These are phyloP conservation scores for Acropora tenuis DNA, from an alignment of 64 coral and sea anemone genomes.

Conservation along the genomic window DNA sequence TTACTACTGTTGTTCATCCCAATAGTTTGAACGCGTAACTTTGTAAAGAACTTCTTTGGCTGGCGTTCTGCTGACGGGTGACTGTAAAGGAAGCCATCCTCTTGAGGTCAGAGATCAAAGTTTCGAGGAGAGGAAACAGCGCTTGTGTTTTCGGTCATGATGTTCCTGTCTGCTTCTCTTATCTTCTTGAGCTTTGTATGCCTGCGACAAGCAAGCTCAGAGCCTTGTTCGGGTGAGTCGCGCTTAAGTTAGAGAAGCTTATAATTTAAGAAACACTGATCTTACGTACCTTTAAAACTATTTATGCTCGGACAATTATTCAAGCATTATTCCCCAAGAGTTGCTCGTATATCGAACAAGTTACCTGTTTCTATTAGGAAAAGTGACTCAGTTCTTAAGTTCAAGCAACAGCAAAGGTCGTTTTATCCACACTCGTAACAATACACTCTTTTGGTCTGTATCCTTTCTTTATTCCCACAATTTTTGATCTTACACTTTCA, in stretches of 20 bases:
- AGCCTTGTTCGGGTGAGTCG: slow-evolving; percentile 13
- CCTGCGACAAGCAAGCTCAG: neutral
- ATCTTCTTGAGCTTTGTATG: neutral
- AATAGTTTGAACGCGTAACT: slow-evolving; percentile 5
- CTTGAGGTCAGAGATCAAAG: neutral
- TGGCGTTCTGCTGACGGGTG: neutral
- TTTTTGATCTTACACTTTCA: too few species aligned
- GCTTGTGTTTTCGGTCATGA: neutral
- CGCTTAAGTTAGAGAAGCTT: neutral
- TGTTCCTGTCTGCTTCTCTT: neutral
- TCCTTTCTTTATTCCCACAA: too few species aligned
- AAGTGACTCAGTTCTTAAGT: too few species aligned
- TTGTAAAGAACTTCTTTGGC: neutral
- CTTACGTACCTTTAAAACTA: too few species aligned
- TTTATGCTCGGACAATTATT: too few species aligned
- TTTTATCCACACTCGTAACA: too few species aligned
- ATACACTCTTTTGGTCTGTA: too few species aligned
- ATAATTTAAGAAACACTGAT: too few species aligned
- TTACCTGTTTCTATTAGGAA: too few species aligned
- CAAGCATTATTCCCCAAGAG: too few species aligned
- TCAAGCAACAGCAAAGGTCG: too few species aligned
- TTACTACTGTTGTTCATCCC: slow-evolving; percentile 4
- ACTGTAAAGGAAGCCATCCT: neutral
- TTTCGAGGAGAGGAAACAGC: neutral
- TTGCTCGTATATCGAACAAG: too few species aligned